Evolutionary conservation across 2,113 vertebrate species (phyloP), one percentile per base, ranked within the genome.

Genomic region (Toxotes jaculatrix): DNA sequence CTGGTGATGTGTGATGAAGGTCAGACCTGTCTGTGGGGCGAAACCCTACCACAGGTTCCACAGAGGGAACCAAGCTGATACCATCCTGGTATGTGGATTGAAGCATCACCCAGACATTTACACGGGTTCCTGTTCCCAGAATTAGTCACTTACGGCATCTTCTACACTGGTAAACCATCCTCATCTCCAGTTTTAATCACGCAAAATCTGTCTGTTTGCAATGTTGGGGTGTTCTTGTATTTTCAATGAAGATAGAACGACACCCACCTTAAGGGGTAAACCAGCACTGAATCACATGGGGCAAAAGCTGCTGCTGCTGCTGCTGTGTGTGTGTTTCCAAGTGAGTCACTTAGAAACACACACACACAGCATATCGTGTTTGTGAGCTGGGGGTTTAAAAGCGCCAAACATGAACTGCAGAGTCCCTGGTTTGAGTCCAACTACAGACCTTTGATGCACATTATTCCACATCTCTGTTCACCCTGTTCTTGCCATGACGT

Each of bases 1-100:
- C 96, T 95, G 91, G 90, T 96, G 94, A 96, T 97, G 95, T 96
- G 92, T 93, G 89, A 93, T 93, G 94, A 96, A 97, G 96, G 95
- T 95, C 94, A 92, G 80, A 73, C 68, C 89, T 92, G 91, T 94
- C 93, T 89, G 90, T 59, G 75, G 75, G 85, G 74, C 23, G 79
- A 93, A 94, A 93, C 91, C 89, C 74, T 49, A 84, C 70, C 75
- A 74, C 64, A 84, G 79, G 79, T 73, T 79, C 75, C 36, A 49
- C 77, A 27, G 67, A 79, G 51, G 57, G 56, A 16, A 64, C 70
- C 70, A 38, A 71, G 66, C 71, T 79, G 85, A 90, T 82, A 87
- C 77, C 55, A 73, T 67, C 71, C 85, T 60, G 38, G 49, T 70
- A 57, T 77, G 75, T 67, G 59, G 80, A 64, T 17, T 63, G 36